Conservation (phyloP, 1,140 invertebrate species). For the Drosophila hydei region DNA sequence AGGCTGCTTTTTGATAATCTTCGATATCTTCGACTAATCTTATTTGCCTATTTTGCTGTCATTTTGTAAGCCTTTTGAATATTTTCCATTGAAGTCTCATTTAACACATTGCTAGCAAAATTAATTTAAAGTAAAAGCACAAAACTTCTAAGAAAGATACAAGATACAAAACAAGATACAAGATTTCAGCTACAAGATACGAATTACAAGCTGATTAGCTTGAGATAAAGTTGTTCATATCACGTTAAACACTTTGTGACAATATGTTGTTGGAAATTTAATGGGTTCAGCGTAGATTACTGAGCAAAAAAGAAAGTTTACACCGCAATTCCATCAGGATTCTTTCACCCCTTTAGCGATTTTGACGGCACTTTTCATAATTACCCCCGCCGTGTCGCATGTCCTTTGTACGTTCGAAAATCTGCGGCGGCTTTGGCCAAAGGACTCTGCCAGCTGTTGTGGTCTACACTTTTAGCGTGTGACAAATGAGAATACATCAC, state of each 20-base stretch:
- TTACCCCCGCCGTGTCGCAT: conserved; percentile 7
- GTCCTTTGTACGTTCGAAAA: conserved; percentile 13
- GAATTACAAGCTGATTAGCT: not conserved
- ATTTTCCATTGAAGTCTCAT: no score
- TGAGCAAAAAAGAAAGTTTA: conserved; percentile 8
- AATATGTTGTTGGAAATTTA: not conserved
- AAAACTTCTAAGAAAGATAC: not conserved
- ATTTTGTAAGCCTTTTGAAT: no score
- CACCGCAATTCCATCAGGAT: conserved; percentile 10
- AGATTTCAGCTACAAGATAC: no score
- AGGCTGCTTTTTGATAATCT: no score
- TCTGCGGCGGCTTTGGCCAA: conserved; percentile 29
- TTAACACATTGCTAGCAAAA: not conserved
- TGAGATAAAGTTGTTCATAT: not conserved
- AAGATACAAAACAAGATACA: no score
- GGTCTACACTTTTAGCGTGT: conserved; percentile 59
- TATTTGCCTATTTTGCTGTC: no score
- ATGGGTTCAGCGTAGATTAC: conserved; percentile 1
- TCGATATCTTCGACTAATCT: no score
- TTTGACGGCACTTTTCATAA: conserved; percentile 41
- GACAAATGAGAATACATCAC: conserved; percentile 43
- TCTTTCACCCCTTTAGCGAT: conserved; percentile 15
- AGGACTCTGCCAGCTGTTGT: conserved; percentile 51
- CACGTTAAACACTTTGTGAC: not conserved
- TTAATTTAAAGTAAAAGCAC: not conserved